These are phyloP conservation scores for Dipus sagitta DNA, from an alignment of 2,797 vertebrate genomes.

Conservation along the genomic window DNA sequence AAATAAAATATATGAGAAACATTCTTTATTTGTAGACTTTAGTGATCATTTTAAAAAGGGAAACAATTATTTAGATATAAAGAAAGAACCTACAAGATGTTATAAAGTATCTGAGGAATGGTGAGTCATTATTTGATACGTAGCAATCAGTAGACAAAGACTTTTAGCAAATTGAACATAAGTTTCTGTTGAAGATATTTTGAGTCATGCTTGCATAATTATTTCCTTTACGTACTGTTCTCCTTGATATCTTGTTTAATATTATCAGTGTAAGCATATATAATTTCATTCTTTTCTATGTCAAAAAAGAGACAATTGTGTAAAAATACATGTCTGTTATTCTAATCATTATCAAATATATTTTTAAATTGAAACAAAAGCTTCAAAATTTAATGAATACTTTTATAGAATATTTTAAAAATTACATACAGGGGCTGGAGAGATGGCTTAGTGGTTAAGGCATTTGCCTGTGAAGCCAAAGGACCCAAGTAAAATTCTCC, in stretches of 20 bases:
- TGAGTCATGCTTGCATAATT: neutral
- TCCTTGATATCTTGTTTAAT: conserved; percentile 30
- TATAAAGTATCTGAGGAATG: neutral
- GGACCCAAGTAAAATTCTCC: too few relatives aligned
- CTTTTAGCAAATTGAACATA: conserved; percentile 9
- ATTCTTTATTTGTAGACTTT: conserved; percentile 32
- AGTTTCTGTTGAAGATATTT: neutral
- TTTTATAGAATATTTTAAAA: neutral
- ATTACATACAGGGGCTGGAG: too few relatives aligned
- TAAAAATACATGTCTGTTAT: conserved; percentile 52
- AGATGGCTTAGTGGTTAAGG: too few relatives aligned
- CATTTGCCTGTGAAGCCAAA: too few relatives aligned
- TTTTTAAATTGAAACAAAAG: conserved; percentile 34
- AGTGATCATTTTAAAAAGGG: neutral
- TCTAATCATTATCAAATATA: conserved; percentile 47
- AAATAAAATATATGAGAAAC: too few relatives aligned
- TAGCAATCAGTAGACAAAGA: neutral
- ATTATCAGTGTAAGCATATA: conserved; percentile 15
- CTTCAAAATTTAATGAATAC: conserved; percentile 40
- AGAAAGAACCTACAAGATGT: neutral
- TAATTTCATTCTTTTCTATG: neutral
- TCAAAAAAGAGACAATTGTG: neutral
- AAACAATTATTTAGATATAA: conserved; percentile 31
- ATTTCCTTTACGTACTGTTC: conserved; percentile 4
- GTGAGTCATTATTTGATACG: neutral